These are phyloP conservation scores for Nasonia vitripennis DNA, from an alignment of 1,140 invertebrate species.

Conservation along the genomic window DNA sequence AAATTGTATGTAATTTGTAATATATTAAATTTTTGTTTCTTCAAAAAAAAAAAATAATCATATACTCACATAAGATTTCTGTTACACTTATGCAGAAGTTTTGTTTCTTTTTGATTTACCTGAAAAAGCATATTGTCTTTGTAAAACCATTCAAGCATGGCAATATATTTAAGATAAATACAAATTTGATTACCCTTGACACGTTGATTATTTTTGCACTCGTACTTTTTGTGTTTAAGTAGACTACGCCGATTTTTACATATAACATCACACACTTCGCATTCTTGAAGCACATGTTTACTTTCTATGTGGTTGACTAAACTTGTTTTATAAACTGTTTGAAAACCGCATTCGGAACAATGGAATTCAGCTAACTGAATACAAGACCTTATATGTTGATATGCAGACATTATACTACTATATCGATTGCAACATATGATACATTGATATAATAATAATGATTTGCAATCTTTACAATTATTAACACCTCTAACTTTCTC, in stretches of 20 bases:
- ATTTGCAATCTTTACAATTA: no score
- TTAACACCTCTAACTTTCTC: no score
- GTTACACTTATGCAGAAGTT: no score
- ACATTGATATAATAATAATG: not conserved
- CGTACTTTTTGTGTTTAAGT: not conserved
- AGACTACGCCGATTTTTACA: not conserved
- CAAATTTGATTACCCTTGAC: no score
- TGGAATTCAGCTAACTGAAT: not conserved
- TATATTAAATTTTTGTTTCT: no score
- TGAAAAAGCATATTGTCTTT: no score
- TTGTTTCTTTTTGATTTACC: no score
- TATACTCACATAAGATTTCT: no score
- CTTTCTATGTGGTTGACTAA: not conserved
- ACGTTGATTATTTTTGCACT: not conserved
- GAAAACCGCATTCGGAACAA: not conserved
- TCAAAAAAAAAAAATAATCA: no score
- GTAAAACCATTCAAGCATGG: no score
- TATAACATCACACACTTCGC: not conserved
- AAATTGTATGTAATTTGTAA: no score
- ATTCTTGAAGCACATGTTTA: not conserved
- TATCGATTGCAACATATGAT: not conserved
- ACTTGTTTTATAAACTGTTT: not conserved
- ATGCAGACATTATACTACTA: not conserved
- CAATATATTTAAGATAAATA: no score
- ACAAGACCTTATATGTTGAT: not conserved